phyloP scores from a whole-genome alignment of 2,113 vertebrate species.

The Podarcis cretensis region DNA sequence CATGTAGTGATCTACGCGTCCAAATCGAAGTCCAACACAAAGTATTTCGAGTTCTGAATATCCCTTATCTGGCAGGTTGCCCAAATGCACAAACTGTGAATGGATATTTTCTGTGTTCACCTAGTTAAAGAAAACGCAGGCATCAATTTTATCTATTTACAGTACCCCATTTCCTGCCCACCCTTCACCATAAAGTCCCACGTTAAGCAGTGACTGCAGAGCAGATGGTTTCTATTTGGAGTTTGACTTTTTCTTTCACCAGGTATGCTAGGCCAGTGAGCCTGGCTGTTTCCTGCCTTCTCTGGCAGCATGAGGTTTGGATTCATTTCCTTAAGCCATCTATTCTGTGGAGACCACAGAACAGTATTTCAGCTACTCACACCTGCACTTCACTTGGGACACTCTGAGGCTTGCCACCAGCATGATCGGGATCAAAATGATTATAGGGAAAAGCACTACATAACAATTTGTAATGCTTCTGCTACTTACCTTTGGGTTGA shows the following conservation, averaged over 20 bases:
- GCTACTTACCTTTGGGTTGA: slow-evolving; percentile 74
- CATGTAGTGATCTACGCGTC: slow-evolving; percentile 75
- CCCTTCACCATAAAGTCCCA: too few relatives aligned
- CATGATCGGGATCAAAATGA: too few relatives aligned
- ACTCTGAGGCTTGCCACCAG: fast-evolving
- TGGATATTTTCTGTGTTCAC: slow-evolving; percentile 58
- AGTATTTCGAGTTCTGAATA: slow-evolving; percentile 75
- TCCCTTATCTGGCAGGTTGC: slow-evolving; percentile 74
- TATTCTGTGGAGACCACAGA: background rate
- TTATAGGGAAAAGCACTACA: background rate
- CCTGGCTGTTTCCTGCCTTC: background rate
- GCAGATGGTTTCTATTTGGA: background rate
- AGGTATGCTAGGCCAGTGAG: background rate
- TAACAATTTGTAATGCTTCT: background rate
- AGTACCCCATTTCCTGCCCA: too few relatives aligned
- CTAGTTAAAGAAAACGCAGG: slow-evolving; percentile 18
- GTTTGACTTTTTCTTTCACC: too few relatives aligned
- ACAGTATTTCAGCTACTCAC: background rate
- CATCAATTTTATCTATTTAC: too few relatives aligned
- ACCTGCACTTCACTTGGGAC: background rate
- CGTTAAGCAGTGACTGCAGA: background rate
- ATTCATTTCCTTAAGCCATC: background rate
- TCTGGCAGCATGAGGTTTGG: background rate
- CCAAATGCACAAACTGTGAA: slow-evolving; percentile 72
- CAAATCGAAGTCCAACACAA: slow-evolving; percentile 78